Evolutionary conservation across 2,113 vertebrate species (phyloP), one percentile per base, ranked within the genome.

Genomic region (Eulemur rufifrons): DNA sequence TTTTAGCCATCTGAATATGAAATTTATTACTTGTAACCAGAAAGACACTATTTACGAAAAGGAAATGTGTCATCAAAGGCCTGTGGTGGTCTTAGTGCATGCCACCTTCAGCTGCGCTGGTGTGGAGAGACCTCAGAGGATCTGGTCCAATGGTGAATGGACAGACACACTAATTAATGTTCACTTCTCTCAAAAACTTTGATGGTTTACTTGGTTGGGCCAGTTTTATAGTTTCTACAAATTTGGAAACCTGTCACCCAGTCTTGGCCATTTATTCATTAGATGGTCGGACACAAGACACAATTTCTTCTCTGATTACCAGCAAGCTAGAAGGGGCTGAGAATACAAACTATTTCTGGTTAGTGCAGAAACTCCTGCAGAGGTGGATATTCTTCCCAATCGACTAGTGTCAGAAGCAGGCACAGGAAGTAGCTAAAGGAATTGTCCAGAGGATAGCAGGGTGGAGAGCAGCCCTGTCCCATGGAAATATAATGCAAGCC

Each of bases 161-260:
- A 25, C 42, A 76, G 82, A 29, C 42, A 69, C 8, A n/a, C 17
- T 56, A 80, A 85, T 50, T 45, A 12, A 21, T 42, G 71, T 14
- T 25, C 37, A 54, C 0, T 25, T 94, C 56, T 91, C 86, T 95
- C 52, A 88, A 66, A 91, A 86, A 37, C 61, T 34, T 64, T 18
- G 69, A 45, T 8, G 18, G 42, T 50, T 6, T 27, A 45, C 54
- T 76, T 69, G 73, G 63, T 56, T 64, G 27, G 32, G 2, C 18
- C 32, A 45, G 0, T 39, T 88, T 85, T 66, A 91, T 23, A n/a
- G 71, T 81, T 68, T 89, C 71, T 77, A 32, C 50, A 71, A 20
- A 64, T 9, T 5, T 76, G 56, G 37, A 87, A 95, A 54, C 39
- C 15, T 90, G 25, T 64, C 89, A 71, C 5, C 91, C 32, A 18